These are phyloP conservation scores for Deroptyus accipitrinus DNA, from an alignment of 2,113 vertebrate genomes.

Conservation along the genomic window DNA sequence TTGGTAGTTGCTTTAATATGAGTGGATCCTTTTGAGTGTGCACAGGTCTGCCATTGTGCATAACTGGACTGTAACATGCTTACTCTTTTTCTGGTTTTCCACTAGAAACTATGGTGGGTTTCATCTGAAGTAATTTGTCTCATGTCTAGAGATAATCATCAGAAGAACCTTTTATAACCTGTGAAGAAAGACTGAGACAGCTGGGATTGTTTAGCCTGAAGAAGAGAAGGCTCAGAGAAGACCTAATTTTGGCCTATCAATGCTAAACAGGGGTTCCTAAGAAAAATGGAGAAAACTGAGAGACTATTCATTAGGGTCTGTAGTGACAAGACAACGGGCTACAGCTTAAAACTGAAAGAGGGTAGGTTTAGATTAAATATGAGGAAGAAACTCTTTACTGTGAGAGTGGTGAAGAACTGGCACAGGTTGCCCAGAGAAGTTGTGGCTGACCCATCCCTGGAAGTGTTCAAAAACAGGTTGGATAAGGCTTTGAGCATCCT, in stretches of 20 bases:
- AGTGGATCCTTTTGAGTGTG: not conserved
- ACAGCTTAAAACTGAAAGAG: not conserved
- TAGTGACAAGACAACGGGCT: not conserved
- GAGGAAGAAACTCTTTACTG: not conserved
- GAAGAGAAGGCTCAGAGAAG: not conserved
- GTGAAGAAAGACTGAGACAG: not conserved
- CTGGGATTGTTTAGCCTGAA: not conserved
- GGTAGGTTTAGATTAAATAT: not conserved
- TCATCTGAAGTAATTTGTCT: not conserved
- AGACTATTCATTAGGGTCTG: not conserved
- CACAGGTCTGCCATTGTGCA: not conserved
- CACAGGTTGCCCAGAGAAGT: not conserved
- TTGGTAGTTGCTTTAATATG: not conserved
- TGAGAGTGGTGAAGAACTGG: not conserved
- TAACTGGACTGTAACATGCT: not conserved
- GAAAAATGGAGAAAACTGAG: not conserved
- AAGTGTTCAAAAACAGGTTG: not conserved
- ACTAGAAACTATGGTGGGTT: not conserved
- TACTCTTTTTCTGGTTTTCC: not conserved
- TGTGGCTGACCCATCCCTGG: fast-evolving
- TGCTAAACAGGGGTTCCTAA: not conserved
- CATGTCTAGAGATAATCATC: not conserved
- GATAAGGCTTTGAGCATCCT: not conserved
- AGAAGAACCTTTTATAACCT: not conserved
- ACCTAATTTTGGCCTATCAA: too few species aligned